Conservation (phyloP, 2,888 invertebrate species). For the Synanthedon formicaeformis region DNA sequence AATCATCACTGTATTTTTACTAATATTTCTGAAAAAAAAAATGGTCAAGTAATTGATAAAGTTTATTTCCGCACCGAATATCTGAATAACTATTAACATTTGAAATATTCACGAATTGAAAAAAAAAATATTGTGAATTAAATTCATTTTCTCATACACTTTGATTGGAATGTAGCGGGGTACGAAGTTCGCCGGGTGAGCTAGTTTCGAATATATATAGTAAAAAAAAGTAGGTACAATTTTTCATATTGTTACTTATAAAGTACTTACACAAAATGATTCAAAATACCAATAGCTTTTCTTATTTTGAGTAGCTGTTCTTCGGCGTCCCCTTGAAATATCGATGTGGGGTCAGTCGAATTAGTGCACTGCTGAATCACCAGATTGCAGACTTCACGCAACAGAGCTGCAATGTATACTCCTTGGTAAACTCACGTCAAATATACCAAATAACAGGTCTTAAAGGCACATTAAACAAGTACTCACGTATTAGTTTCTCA, state of each 20-base stretch:
- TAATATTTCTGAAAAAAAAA: too few species aligned
- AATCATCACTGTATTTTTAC: background rate
- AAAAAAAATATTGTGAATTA: too few species aligned
- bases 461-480: background rate
- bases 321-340: slow-evolving; percentile 89
- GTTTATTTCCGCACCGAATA: too few species aligned
- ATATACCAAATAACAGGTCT: background rate
- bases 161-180: too few species aligned
- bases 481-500: slow-evolving; percentile 63
- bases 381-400: slow-evolving; percentile 84
- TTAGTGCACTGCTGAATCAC: slow-evolving; percentile 80
- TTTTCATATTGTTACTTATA: background rate
- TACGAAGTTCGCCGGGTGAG: too few species aligned
- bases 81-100: too few species aligned
- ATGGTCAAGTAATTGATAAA: too few species aligned
- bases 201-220: too few species aligned
- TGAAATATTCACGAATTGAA: too few species aligned
- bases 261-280: slow-evolving; percentile 69
- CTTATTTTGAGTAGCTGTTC: slow-evolving; percentile 75
- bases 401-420: slow-evolving; percentile 70
- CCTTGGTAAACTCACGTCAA: slow-evolving; percentile 18
- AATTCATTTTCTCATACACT: too few species aligned
- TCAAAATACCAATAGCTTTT: slow-evolving; percentile 57
- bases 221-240: background rate
- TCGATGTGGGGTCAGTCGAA: slow-evolving; percentile 80